phyloP scores from a whole-genome alignment of 2,113 vertebrate species.

The Nothocercus julius region DNA sequence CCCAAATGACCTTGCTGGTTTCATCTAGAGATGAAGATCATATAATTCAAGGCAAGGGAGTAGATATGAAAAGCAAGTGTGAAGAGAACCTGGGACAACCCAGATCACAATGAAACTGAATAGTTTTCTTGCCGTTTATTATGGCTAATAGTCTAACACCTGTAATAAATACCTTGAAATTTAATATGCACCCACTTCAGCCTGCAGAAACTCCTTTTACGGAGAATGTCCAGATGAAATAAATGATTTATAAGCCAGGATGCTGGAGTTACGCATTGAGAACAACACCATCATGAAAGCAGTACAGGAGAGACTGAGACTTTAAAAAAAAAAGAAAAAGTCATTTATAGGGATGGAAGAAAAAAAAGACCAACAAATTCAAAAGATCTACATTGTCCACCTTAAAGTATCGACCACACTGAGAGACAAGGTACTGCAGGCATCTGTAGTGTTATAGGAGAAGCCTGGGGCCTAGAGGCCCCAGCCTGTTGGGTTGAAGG shows the following conservation, averaged over 20 bases:
- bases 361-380: not conserved
- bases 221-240: not conserved
- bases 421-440: not conserved
- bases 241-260: not conserved
- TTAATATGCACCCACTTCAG: not conserved
- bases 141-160: not conserved
- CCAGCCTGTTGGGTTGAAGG: no score
- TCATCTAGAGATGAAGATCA: not conserved
- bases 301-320: not conserved
- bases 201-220: not conserved
- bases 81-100: not conserved
- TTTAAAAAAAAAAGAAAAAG: not conserved
- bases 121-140: conserved; percentile 4
- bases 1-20: not conserved
- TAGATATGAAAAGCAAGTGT: not conserved
- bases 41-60: not conserved
- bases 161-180: conserved; percentile 12
- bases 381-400: not conserved
- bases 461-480: not conserved
- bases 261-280: not conserved
- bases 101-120: not conserved
- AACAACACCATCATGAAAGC: not conserved
- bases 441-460: rapidly evolving
- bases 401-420: not conserved
- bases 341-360: not conserved